phyloP scores from a whole-genome alignment of 2,797 vertebrate species.

The Poeciliopsis turneri region DNA sequence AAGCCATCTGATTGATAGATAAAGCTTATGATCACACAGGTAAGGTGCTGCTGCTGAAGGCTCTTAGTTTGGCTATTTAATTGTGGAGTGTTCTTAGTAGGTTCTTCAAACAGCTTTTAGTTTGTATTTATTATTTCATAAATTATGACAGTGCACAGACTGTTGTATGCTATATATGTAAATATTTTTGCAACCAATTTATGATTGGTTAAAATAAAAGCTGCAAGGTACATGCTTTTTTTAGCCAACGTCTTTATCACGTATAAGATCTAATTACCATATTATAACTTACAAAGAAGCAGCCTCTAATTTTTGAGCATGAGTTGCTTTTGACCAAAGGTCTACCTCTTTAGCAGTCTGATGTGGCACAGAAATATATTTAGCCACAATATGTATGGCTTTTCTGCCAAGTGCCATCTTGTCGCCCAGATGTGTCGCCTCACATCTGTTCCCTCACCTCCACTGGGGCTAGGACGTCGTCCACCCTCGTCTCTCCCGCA shows the following conservation, averaged over 20 bases:
- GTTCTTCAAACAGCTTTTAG: not conserved
- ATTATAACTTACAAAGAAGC: not conserved
- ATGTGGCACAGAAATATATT: conserved; percentile 64
- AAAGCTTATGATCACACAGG: not conserved
- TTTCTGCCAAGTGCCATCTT: conserved; percentile 63
- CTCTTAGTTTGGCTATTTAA: not conserved
- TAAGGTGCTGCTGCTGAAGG: not conserved
- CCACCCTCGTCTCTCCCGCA: conserved; percentile 7
- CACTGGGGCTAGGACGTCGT: conserved; percentile 24
- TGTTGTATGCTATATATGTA: not conserved
- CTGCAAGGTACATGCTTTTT: not conserved
- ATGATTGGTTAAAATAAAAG: not conserved
- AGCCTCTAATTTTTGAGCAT: not conserved
- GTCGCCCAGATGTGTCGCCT: conserved; percentile 20
- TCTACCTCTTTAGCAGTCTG: conserved; percentile 58
- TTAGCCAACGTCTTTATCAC: not conserved
- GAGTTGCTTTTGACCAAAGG: conserved; percentile 44
- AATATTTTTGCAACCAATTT: not conserved
- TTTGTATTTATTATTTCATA: not conserved
- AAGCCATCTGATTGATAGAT: not conserved
- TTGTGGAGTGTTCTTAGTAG: not conserved
- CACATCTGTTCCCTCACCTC: conserved; percentile 66
- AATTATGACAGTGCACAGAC: not conserved
- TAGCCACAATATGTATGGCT: conserved; percentile 59
- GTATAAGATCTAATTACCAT: not conserved